A percentile compares a stretch with the other conserved stretches of the same genome.
Conservation (phyloP, 2,113 vertebrate species). For the Artemisiospiza belli region DNA sequence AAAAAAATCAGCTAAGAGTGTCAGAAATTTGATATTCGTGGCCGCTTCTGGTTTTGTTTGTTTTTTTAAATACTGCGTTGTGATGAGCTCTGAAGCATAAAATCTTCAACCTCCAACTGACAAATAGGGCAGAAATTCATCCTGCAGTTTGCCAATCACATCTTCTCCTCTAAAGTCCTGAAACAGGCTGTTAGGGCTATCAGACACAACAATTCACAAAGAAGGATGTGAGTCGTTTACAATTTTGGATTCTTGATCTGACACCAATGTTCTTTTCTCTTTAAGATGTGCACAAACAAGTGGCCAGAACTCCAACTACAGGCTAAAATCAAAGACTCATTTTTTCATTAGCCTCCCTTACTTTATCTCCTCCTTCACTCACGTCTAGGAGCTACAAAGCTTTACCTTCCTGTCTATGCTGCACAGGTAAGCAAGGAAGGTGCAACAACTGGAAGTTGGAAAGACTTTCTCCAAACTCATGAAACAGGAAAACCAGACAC, state of each 20-base stretch:
- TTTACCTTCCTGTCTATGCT: neutral
- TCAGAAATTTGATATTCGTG: neutral
- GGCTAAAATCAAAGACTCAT: neutral
- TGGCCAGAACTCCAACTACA: neutral
- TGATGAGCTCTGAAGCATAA: neutral
- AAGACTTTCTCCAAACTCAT: neutral
- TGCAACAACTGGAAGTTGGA: rapidly evolving
- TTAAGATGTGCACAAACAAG: neutral
- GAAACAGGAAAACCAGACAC: neutral
- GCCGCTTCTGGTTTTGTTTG: neutral
- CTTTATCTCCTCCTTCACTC: neutral
- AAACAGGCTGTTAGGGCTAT: neutral
- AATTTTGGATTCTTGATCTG: neutral
- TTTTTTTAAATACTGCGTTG: neutral
- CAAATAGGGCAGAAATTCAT: neutral
- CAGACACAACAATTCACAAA: neutral
- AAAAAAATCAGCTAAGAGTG: neutral
- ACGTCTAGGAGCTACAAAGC: neutral
- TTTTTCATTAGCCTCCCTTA: neutral
- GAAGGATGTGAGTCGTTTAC: rapidly evolving
- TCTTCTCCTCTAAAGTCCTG: neutral
- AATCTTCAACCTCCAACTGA: neutral
- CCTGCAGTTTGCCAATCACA: neutral
- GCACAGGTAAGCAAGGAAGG: neutral
- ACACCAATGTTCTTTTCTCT: neutral